Evolutionary conservation across 2,113 vertebrate species (phyloP).

Genomic region (Dromaius novaehollandiae): DNA sequence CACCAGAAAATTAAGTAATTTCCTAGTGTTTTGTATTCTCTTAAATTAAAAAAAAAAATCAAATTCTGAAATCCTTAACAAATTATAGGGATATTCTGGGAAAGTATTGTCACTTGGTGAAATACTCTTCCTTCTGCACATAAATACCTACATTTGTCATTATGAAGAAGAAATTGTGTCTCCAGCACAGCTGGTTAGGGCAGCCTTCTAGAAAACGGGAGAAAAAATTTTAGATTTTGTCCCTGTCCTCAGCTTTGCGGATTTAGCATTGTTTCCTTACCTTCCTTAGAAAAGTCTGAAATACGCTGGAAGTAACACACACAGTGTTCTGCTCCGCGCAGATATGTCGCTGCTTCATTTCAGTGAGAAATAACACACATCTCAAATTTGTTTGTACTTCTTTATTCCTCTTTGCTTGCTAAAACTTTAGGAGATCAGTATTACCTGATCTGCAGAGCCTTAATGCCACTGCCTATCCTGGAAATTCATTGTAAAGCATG

Average conservation of each 20-base stretch:
- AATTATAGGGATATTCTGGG: neutral
- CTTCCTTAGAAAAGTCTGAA: neutral
- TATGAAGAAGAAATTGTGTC: neutral
- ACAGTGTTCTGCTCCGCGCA: neutral
- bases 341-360: neutral
- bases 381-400: neutral
- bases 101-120: neutral
- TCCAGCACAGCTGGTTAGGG: neutral
- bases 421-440: neutral
- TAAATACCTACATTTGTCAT: neutral
- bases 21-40: neutral
- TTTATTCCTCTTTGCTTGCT: neutral
- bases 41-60: neutral
- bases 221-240: neutral
- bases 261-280: neutral
- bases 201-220: neutral
- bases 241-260: neutral
- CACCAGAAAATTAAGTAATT: neutral
- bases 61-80: neutral
- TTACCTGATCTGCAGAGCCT: neutral
- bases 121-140: neutral
- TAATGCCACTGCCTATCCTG: rapidly evolving
- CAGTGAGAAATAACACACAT: neutral
- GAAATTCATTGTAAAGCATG: neutral
- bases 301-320: neutral